Percentiles rank a stretch among this genome's conserved stretches.
Evolutionary conservation across 1,140 invertebrate species (phyloP).

Genomic region (Papilio polyxenes): DNA sequence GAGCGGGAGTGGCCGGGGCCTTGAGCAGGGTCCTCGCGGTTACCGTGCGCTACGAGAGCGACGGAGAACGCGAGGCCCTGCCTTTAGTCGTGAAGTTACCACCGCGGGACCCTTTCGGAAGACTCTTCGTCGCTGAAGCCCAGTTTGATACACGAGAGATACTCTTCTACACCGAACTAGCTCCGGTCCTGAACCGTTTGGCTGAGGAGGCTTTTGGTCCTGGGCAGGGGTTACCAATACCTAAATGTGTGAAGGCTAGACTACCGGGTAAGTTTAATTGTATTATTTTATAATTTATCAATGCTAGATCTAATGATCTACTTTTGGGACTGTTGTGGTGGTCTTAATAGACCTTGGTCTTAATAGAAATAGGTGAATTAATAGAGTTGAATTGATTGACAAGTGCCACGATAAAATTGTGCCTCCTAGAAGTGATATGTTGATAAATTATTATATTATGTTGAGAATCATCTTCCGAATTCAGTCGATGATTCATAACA

Average conservation of each 20-base stretch:
- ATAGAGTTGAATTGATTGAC: too few species aligned
- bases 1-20: constrained; percentile 68
- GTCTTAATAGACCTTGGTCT: too few species aligned
- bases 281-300: background rate
- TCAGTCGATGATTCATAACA: constrained; percentile 25
- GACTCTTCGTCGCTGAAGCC: constrained; percentile 89
- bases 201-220: constrained; percentile 75
- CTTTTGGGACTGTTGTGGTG: too few species aligned
- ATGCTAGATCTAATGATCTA: background rate
- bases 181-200: constrained; percentile 67
- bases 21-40: constrained; percentile 71
- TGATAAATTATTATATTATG: background rate
- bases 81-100: constrained; percentile 88
- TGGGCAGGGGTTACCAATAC: constrained; percentile 79
- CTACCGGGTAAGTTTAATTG: constrained; percentile 55
- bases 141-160: constrained; percentile 91
- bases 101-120: constrained; percentile 87
- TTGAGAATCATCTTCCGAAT: background rate
- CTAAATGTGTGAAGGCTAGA: constrained; percentile 66
- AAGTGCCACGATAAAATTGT: too few species aligned
- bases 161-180: constrained; percentile 90
- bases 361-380: too few species aligned
- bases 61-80: constrained; percentile 66
- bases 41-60: constrained; percentile 66
- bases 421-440: background rate